Conservation (phyloP, 2,113 vertebrate genomes). For the Lethenteron camtschaticum region DNA sequence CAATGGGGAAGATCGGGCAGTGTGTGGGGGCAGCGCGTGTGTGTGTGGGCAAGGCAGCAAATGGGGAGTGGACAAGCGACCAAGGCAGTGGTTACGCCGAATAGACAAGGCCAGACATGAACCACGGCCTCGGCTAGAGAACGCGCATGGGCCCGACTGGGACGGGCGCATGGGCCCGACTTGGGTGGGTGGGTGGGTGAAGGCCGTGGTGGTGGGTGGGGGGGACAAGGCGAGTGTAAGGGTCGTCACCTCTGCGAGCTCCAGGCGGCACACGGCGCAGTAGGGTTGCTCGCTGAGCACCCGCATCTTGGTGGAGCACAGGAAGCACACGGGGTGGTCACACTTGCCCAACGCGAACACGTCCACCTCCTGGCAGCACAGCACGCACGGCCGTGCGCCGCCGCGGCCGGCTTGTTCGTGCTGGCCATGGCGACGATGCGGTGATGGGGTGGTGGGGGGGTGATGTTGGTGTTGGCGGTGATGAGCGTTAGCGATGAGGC, state of each 20-base stretch:
- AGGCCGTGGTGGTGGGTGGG: too few species aligned
- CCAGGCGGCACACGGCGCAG: constrained; percentile 91
- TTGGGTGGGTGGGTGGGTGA: too few species aligned
- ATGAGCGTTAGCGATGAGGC: too few species aligned
- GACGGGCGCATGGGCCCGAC: too few species aligned
- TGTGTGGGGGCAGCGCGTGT: background rate
- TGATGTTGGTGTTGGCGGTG: too few species aligned
- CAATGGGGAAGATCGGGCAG: background rate
- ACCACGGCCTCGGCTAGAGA: too few species aligned
- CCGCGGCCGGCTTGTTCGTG: constrained; percentile 13
- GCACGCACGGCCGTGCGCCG: constrained; percentile 30
- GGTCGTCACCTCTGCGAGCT: constrained; percentile 58
- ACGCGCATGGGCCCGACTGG: too few species aligned
- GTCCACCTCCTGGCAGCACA: constrained; percentile 77
- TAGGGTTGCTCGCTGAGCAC: constrained; percentile 81
- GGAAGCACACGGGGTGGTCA: constrained; percentile 85
- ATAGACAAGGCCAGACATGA: too few species aligned
- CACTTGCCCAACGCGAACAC: constrained; percentile 73
- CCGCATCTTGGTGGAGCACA: constrained; percentile 90
- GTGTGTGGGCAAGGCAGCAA: background rate
- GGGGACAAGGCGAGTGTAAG: too few species aligned
- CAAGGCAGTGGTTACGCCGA: background rate
- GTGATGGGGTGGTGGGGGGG: too few species aligned
- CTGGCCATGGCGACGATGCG: too few species aligned
- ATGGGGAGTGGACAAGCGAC: background rate